A percentile compares a stretch with the other conserved stretches of the same genome.
These are phyloP conservation scores for Eupithecia inturbata DNA, from an alignment of 2,888 invertebrate genomes.

Conservation along the genomic window DNA sequence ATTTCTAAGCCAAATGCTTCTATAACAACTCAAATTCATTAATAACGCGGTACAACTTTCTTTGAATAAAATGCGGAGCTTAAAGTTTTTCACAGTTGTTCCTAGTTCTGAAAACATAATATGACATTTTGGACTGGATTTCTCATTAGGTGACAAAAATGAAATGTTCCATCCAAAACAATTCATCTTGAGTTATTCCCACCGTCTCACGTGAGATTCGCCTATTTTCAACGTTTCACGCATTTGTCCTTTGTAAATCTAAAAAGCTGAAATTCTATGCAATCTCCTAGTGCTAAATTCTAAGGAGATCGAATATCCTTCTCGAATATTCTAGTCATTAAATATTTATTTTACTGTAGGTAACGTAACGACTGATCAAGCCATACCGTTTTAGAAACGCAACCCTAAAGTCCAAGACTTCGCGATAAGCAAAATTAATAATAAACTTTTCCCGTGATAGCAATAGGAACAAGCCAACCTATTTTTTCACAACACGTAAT, in stretches of 20 bases:
- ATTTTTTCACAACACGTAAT: conserved; percentile 46
- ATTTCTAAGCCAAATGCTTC: conserved; percentile 5
- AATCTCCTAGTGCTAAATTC: too few relatives aligned
- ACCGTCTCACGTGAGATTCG: neutral
- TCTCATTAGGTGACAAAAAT: neutral
- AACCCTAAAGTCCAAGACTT: too few relatives aligned
- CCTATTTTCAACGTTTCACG: too few relatives aligned
- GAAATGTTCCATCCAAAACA: neutral
- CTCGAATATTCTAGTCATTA: too few relatives aligned
- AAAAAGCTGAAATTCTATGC: too few relatives aligned
- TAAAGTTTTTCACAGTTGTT: neutral
- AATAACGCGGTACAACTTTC: neutral
- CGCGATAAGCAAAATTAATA: neutral
- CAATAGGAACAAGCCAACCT: conserved; percentile 3
- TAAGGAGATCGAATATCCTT: too few relatives aligned
- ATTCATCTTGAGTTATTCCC: neutral
- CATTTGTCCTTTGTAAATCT: too few relatives aligned
- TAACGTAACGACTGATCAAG: too few relatives aligned
- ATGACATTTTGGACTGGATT: neutral
- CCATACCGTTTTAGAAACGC: too few relatives aligned
- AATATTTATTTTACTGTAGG: too few relatives aligned
- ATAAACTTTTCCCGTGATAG: neutral
- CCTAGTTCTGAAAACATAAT: neutral
- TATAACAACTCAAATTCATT: neutral
- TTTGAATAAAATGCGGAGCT: neutral